Base-by-base conservation (phyloP, 2,797 vertebrate genomes). In the Micromesistius poutassou region DNA sequence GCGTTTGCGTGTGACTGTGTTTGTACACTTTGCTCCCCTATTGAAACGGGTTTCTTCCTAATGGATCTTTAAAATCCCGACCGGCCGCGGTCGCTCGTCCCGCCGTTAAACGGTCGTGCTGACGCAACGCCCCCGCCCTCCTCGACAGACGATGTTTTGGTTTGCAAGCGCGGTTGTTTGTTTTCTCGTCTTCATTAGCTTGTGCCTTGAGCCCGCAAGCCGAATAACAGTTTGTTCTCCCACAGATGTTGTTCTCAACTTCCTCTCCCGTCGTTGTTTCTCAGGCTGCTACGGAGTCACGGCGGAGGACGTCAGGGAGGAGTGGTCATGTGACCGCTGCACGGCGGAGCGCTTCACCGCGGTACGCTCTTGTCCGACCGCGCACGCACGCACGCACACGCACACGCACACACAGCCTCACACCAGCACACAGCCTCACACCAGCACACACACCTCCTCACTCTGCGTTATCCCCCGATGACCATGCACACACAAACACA, bases 271-370 rank as follows among this genome's bases (percentile, higher is more conserved):
- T n/a, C 74, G n/a, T 30, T 30, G 55, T 85, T 10, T 74, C 78
- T 66, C 82, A 98, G 97, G 97, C 95, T 99, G 97, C 91, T 99
- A 99, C 62, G 97, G 97, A 76, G 92, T 97, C 80, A 91, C 94
- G 81, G 93, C 94, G 82, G 91, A 93, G 42, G 95, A 96, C 77
- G 91, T 96, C 82, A 84, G 79, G 28, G 91, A 94, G 30, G 94
- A 93, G 78, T 99, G 98, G 97, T 93, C 94, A 0, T 99, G 98
- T 93, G 96, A 95, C 89, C 95, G 96, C 73, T 99, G 97, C 81
- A 91, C 86, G 62, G 94, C 91, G 85, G 94, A 92, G 92, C 95
- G 94, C 71, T 94, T 96, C 89, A 91, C 94, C 87, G 96, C 96
- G n/a, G 98, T 99, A 97, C 94, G 55, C 2, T 2, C 2, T 2